A percentile compares a stretch with the other conserved stretches of the same genome.
Evolutionary conservation across 1,140 invertebrate species (phyloP).

Genomic region (Linepithema humile): DNA sequence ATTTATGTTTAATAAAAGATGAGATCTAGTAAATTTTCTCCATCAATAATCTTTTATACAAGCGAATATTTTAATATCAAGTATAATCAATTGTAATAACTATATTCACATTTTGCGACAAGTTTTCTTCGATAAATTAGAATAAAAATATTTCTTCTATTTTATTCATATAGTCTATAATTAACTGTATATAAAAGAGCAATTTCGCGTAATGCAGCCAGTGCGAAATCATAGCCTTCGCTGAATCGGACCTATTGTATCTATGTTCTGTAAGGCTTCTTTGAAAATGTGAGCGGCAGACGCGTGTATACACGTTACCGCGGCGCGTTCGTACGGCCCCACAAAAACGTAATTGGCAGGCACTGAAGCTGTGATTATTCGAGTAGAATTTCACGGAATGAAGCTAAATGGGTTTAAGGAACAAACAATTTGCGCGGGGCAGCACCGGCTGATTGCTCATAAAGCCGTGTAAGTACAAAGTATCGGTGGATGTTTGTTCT

Average conservation of each 20-base stretch:
- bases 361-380: conserved; percentile 83
- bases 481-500: conserved; percentile 79
- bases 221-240: conserved; percentile 47
- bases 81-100: not conserved
- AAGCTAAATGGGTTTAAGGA: conserved; percentile 84
- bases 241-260: conserved; percentile 61
- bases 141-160: not conserved
- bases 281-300: conserved; percentile 52
- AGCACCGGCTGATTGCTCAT: conserved; percentile 82
- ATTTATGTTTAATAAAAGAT: not conserved
- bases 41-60: not conserved
- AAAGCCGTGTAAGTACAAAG: conserved; percentile 80
- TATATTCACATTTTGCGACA: conserved; percentile 5
- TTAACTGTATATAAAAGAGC: conserved; percentile 7
- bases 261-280: conserved; percentile 55
- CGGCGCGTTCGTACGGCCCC: conserved; percentile 54
- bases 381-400: conserved; percentile 84
- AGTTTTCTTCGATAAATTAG: not conserved
- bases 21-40: not conserved
- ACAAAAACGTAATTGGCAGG: conserved; percentile 82
- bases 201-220: conserved; percentile 8
- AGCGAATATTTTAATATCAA: not conserved
- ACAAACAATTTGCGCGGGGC: conserved; percentile 83
- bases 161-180: not conserved
- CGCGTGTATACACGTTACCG: conserved; percentile 14